Percentiles rank a stretch among this genome's conserved stretches.
Conservation (phyloP, 2,797 vertebrate species). For the Etheostoma nigrum region DNA sequence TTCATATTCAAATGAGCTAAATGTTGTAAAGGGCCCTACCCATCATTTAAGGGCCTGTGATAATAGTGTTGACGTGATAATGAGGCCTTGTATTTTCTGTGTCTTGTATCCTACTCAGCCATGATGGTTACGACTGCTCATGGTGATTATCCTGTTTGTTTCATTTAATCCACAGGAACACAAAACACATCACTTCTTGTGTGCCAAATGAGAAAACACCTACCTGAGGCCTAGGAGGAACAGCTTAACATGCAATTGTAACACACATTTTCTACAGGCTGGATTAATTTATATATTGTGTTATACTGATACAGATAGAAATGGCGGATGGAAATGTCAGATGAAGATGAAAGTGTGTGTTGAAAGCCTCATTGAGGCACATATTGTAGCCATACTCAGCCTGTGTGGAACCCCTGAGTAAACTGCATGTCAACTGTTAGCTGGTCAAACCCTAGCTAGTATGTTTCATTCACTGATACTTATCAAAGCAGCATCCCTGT, state of each 20-base stretch:
- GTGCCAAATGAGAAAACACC: not conserved
- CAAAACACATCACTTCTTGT: not conserved
- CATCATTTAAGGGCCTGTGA: not conserved
- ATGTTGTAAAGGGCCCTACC: not conserved
- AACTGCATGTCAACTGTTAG: constrained; percentile 32
- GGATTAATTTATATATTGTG: not conserved
- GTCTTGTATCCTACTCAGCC: not conserved
- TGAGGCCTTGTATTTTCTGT: not conserved
- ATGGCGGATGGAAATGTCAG: too few relatives aligned
- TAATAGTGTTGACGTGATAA: too few relatives aligned
- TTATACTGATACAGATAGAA: not conserved
- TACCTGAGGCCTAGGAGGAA: not conserved
- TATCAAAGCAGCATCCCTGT: constrained; percentile 57
- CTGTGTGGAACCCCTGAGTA: not conserved
- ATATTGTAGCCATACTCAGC: not conserved
- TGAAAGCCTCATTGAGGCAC: not conserved
- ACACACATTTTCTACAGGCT: not conserved
- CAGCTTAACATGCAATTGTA: not conserved
- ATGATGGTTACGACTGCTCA: too few relatives aligned
- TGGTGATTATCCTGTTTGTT: not conserved
- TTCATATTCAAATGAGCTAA: constrained; percentile 25
- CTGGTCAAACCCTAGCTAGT: constrained; percentile 11
- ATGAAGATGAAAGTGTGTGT: not conserved
- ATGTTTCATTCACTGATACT: constrained; percentile 61
- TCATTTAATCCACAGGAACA: constrained; percentile 1